These are phyloP conservation scores for Azemiops feae DNA, from an alignment of 2,113 vertebrate species.

Conservation along the genomic window DNA sequence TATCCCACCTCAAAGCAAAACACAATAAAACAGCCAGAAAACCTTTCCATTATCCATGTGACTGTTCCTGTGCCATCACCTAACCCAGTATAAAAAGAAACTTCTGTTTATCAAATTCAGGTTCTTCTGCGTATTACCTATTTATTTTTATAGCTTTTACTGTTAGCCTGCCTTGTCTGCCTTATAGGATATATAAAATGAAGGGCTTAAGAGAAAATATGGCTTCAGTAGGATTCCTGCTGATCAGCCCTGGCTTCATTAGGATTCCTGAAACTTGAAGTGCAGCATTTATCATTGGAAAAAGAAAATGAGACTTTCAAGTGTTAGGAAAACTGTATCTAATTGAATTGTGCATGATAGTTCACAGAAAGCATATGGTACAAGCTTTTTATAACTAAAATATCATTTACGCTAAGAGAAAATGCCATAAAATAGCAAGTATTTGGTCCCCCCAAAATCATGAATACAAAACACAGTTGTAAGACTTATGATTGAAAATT, in stretches of 20 bases:
- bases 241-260: no score
- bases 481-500: background rate
- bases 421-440: background rate
- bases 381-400: background rate
- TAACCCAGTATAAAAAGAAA: background rate
- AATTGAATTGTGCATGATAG: background rate
- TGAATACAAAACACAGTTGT: background rate
- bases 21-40: background rate
- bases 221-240: background rate
- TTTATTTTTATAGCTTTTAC: background rate
- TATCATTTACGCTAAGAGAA: background rate
- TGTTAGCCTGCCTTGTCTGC: background rate
- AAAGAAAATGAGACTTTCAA: background rate
- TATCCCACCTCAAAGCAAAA: background rate
- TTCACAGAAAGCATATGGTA: background rate
- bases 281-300: background rate
- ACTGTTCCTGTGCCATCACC: background rate
- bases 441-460: background rate
- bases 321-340: background rate
- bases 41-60: background rate
- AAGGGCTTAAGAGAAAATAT: background rate
- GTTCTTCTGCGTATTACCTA: background rate
- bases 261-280: background rate
- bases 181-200: background rate
- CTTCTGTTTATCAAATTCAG: background rate